Percentiles rank a stretch among this genome's conserved stretches.
These are phyloP conservation scores for Glaucomys volans DNA, from an alignment of 2,113 vertebrate genomes.

Conservation along the genomic window DNA sequence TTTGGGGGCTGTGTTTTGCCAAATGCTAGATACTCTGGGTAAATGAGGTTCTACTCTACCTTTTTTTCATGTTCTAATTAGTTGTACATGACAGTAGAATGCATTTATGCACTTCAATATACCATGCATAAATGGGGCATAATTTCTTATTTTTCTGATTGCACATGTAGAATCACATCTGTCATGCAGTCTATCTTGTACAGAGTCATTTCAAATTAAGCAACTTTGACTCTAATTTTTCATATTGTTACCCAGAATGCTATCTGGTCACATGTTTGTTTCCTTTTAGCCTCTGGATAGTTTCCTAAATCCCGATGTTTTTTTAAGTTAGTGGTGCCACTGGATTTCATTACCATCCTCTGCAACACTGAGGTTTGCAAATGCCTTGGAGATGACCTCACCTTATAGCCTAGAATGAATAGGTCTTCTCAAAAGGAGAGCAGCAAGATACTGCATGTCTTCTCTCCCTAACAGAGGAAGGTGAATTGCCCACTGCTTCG, in stretches of 20 bases:
- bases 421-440: background rate
- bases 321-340: background rate
- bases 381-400: background rate
- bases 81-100: no score
- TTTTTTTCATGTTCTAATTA: background rate
- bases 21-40: background rate
- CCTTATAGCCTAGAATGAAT: background rate
- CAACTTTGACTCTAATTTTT: background rate
- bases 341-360: background rate
- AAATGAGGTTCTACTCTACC: background rate
- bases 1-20: background rate
- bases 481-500: background rate
- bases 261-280: background rate
- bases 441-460: background rate
- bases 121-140: no score
- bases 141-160: no score
- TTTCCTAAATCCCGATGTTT: background rate
- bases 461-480: background rate
- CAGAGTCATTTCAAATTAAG: constrained; percentile 26
- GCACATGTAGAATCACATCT: no score
- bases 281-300: background rate
- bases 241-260: background rate
- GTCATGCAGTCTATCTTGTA: background rate
- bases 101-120: no score
- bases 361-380: background rate